phyloP scores from a whole-genome alignment of 64 coral and sea anemone species.

The Dendrophyllia cribrosa region DNA sequence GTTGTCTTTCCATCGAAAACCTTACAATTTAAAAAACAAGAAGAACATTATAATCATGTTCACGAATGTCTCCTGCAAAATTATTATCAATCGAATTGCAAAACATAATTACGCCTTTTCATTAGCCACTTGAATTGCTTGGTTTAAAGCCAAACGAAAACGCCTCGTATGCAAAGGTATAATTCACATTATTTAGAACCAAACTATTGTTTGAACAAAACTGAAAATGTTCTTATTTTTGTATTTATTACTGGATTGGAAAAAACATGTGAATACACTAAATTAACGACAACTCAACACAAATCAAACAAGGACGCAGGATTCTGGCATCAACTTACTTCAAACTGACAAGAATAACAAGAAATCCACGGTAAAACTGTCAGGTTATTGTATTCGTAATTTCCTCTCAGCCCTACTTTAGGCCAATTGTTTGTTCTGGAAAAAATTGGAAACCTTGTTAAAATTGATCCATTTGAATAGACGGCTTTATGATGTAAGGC shows the following conservation, averaged over 20 bases:
- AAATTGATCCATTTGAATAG: no score
- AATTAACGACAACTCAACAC: not conserved
- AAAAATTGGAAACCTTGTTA: no score
- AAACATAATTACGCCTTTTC: no score
- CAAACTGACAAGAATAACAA: not conserved
- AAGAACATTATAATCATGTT: no score
- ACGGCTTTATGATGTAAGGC: no score
- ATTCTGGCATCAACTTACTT: not conserved
- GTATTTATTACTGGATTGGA: not conserved
- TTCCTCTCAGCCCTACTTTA: not conserved
- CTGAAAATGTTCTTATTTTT: not conserved
- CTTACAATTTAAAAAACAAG: no score
- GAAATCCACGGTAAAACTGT: not conserved
- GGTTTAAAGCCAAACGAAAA: not conserved
- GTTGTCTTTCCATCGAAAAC: no score
- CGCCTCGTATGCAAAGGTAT: not conserved
- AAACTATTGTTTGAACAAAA: constrained; percentile 22
- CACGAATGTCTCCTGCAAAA: no score
- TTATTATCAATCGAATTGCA: no score
- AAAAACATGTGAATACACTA: not conserved
- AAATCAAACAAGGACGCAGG: not conserved
- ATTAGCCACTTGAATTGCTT: no score
- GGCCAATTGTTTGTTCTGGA: no score
- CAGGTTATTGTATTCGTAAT: not conserved
- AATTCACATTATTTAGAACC: not conserved